Base-by-base conservation (phyloP, 2,888 invertebrate genomes). In the Lepidocyrtinus sp. region DNA sequence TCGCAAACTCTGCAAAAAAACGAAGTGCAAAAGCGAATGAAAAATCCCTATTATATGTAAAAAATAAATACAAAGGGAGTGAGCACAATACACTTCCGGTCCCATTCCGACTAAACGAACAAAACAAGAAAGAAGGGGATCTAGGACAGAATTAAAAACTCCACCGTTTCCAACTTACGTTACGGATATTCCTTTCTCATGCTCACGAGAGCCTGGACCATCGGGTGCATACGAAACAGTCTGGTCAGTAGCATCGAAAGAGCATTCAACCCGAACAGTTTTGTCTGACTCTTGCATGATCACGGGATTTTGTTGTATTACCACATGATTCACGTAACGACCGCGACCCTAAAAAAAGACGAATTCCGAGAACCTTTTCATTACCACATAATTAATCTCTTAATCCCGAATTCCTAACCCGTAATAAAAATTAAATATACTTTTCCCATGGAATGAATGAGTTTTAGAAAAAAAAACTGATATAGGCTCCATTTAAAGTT, bases 281-380 rank as follows among this genome's bases (percentile, higher is more conserved):
- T 88, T 88, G 85, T 90, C 90, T 7, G 88, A 89, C 75, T 89
- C 89, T 81, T 89, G 89, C 89, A 90, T 89, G 83, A 90, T 89
- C 19, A 89, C 88, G 19, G 89, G 89, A 85, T 90, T 89, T 83
- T 89, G 89, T 82, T 90, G 90, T 67, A 90, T 88, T 25, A 90
- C 89, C 50, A 90, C 89, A 81, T 89, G 89, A 85, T 90, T 90
- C 24, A 89, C 88, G 84, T 89, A 90, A 64, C 88, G 87, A 5
- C 89, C 89, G 27, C 88, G 87, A 15, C 88, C 88, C 88, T 83
- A 22, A 59, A 27, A 65, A 25, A 73, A 22, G 50, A 65, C 5
- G 2, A 24, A 62, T 26, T 12, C 25, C 59, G 27, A 15, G 24
- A 15, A 22, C n/a, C 24, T 45, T 62, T 15, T 36, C 62, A 36